Evolutionary conservation across 1,140 invertebrate genomes (phyloP).

Genomic region (Lasioglossum baleicum): DNA sequence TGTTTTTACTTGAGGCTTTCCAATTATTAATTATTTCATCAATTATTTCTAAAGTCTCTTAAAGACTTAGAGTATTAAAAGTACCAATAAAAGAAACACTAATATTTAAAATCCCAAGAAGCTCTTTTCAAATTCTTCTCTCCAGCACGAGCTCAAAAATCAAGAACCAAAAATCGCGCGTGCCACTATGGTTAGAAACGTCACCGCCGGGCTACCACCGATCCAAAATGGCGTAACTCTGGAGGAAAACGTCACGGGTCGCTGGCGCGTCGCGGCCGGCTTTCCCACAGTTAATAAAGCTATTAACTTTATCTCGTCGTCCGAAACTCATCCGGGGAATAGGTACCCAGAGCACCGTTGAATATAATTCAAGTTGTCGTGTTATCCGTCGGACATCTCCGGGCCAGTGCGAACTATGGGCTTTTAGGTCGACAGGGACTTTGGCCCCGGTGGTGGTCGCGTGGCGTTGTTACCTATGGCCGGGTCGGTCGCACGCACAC

Average conservation of each 20-base stretch:
- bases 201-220: no score
- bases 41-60: no score
- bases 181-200: no score
- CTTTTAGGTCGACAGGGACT: slow-evolving; percentile 73
- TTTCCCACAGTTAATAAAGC: slow-evolving; percentile 79
- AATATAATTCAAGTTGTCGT: slow-evolving; percentile 73
- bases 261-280: slow-evolving; percentile 32
- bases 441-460: slow-evolving; percentile 68
- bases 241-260: neutral
- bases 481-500: neutral
- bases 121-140: no score
- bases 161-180: no score
- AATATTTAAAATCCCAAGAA: no score
- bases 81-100: no score
- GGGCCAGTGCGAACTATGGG: slow-evolving; percentile 73
- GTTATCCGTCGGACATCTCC: slow-evolving; percentile 75
- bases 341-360: slow-evolving; percentile 64
- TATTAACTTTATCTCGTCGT: slow-evolving; percentile 76
- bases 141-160: no score
- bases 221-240: no score
- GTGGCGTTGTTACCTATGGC: slow-evolving; percentile 73
- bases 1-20: no score
- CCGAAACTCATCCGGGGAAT: slow-evolving; percentile 67
- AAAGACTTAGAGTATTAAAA: no score
- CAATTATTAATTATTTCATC: no score